Evolutionary conservation across 2,113 vertebrate genomes (phyloP), one percentile per base, ranked within the genome.

Genomic region (Lipophrys pholis): DNA sequence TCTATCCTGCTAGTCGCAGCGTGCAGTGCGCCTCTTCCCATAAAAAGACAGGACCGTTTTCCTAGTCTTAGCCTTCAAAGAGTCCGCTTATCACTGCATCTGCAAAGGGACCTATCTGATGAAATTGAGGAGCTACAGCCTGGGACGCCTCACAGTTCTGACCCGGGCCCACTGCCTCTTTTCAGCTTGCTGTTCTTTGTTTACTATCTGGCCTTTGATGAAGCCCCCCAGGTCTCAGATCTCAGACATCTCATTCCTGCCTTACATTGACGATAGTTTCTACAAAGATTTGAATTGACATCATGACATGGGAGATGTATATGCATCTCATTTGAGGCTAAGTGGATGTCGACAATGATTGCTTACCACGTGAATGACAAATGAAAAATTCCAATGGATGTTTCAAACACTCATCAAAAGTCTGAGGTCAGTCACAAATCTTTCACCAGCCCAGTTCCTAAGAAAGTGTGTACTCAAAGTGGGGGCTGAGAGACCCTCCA

Each of bases 51-150:
- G 51, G 69, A 76, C 55, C 51, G 61, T 74, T 46, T 60, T 87
- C 89, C 86, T 85, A 83, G 88, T 73, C 69, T 41, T 72, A 65
- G 82, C 84, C 92, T 93, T 94, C 93, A 94, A 95, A 95, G 92
- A 86, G 77, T 40, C 71, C 70, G 69, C 87, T 84, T 90, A 93
- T 92, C 86, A 38, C 85, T 73, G 83, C 83, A 94, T 90, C 90
- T 87, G 82, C 62, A 93, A 87, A 86, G 90, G 66, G 55, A 64
- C 83, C 83, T 85, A 93, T 93, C 86, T 91, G 85, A 91, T 88
- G 87, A 82, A 61, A 71, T 69, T 52, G 77, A 69, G 73, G 78
- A 91, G 73, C 79, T 54, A 57, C 58, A 80, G 65, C 75, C 67
- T 68, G 59, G 40, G 73, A 90, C 83, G 90, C 88, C 87, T 89